phyloP scores from a whole-genome alignment of 2,888 invertebrate genomes.

The Caenorhabditis sp. region DNA sequence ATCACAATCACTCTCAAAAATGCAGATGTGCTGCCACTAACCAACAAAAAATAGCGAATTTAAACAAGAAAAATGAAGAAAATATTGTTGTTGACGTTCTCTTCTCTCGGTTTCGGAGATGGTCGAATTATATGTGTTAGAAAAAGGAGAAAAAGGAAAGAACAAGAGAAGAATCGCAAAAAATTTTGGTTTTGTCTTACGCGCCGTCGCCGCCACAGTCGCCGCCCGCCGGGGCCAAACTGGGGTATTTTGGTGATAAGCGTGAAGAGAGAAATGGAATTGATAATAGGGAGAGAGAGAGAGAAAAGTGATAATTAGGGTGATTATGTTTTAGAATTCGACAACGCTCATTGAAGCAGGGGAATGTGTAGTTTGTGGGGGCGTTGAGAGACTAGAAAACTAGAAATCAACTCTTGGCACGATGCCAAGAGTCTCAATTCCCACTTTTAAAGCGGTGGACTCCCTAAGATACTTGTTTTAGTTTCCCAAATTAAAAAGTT shows the following conservation, averaged over 20 bases:
- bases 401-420: background rate
- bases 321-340: background rate
- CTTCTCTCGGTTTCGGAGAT: no score
- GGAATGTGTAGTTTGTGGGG: background rate
- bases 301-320: background rate
- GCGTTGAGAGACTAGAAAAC: background rate
- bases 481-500: no score
- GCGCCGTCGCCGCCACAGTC: background rate
- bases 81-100: no score
- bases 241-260: background rate
- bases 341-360: background rate
- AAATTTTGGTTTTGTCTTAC: constrained; percentile 1
- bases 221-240: constrained; percentile 1
- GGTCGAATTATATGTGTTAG: no score
- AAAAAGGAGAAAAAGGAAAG: no score
- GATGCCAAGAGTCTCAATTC: no score
- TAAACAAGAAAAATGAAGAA: no score
- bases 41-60: background rate
- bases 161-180: no score
- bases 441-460: no score
- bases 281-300: background rate
- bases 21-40: no score
- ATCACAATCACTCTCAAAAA: background rate
- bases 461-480: no score
- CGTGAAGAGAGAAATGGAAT: background rate